phyloP scores from a whole-genome alignment of 2,797 vertebrate species.

The Malurus leucopterus region DNA sequence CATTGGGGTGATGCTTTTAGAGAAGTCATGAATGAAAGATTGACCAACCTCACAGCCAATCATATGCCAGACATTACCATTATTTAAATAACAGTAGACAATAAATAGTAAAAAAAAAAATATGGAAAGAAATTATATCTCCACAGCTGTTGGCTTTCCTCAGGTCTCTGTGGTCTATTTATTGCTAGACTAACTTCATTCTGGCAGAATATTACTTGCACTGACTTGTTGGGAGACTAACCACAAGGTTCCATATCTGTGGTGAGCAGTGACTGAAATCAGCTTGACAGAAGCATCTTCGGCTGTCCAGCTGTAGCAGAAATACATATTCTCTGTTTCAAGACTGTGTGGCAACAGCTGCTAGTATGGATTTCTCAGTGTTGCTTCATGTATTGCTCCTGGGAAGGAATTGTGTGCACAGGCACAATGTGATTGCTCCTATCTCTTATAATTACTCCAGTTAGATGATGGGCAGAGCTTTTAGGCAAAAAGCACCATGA shows the following conservation, averaged over 20 bases:
- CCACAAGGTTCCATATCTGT: neutral
- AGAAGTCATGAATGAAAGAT: neutral
- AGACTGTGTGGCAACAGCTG: neutral
- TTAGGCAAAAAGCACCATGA: neutral
- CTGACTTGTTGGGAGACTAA: neutral
- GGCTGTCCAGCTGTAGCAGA: neutral
- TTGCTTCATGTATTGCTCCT: neutral
- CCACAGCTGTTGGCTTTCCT: neutral
- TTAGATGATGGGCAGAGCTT: neutral
- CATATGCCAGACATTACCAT: neutral
- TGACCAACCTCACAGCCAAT: neutral
- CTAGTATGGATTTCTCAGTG: neutral
- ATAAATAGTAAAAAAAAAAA: neutral
- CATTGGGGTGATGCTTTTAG: too few species aligned
- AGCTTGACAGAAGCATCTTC: neutral
- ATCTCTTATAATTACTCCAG: neutral
- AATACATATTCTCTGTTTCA: neutral
- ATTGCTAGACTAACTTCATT: neutral
- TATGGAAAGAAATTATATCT: neutral
- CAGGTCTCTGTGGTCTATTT: neutral
- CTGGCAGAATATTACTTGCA: neutral
- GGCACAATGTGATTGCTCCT: neutral
- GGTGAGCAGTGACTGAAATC: neutral
- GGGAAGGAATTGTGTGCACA: neutral
- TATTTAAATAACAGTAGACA: neutral